Percentiles rank a stretch among this genome's conserved stretches.
These are phyloP conservation scores for Cygnus atratus DNA, from an alignment of 2,113 vertebrate genomes.

Conservation along the genomic window DNA sequence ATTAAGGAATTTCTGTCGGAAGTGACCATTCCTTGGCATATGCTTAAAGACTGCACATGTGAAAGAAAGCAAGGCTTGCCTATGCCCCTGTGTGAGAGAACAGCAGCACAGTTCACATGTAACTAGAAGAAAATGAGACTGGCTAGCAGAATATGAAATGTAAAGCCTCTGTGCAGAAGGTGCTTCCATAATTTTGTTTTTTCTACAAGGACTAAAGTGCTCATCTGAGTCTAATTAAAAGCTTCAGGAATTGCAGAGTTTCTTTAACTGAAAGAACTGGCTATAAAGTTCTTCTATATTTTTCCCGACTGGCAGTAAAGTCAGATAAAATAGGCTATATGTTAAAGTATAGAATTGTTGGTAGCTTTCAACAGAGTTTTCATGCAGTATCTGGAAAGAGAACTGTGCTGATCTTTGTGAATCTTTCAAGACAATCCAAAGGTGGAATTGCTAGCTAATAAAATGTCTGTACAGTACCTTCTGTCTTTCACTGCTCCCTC, in stretches of 20 bases:
- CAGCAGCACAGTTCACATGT: neutral
- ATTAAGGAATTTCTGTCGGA: neutral
- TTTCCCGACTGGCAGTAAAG: neutral
- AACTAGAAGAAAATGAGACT: neutral
- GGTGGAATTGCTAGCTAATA: neutral
- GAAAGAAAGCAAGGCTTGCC: neutral
- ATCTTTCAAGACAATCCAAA: neutral
- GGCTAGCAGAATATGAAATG: neutral
- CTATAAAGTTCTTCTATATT: neutral
- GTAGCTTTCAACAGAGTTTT: neutral
- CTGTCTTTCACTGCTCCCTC: neutral
- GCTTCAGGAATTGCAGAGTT: neutral
- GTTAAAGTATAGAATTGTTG: neutral
- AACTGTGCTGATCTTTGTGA: neutral
- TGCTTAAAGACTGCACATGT: neutral
- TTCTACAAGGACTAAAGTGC: neutral
- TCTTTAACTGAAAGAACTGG: neutral
- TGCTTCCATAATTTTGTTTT: neutral
- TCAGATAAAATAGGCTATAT: neutral
- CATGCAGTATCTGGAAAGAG: neutral
- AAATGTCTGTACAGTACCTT: neutral
- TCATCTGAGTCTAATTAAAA: neutral
- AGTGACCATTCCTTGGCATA: neutral
- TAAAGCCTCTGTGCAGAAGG: neutral
- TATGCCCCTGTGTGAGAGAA: neutral